phyloP scores from a whole-genome alignment of 2,888 invertebrate genomes.

The Erebia palarica region DNA sequence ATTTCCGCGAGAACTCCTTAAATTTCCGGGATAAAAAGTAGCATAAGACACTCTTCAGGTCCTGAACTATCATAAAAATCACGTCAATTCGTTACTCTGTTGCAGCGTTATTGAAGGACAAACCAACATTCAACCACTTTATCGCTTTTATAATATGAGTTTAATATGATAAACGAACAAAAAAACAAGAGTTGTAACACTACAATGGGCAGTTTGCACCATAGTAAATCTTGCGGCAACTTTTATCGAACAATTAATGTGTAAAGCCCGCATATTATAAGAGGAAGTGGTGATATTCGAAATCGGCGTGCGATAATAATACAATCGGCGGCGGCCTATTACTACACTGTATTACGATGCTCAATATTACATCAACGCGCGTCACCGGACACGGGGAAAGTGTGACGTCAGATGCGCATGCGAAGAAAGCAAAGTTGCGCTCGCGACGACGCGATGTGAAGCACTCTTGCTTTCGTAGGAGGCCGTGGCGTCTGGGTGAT shows the following conservation, averaged over 20 bases:
- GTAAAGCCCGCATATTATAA: constrained; percentile 37
- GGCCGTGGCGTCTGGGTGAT: constrained; percentile 73
- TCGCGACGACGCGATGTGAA: constrained; percentile 71
- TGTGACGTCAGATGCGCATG: constrained; percentile 72
- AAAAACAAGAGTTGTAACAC: no score
- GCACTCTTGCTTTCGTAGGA: constrained; percentile 73
- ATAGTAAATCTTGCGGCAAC: neutral
- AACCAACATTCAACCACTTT: no score
- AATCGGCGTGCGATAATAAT: constrained; percentile 42
- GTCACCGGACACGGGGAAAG: constrained; percentile 74
- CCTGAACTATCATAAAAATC: no score
- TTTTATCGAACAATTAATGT: neutral
- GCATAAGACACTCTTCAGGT: no score
- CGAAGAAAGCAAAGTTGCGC: constrained; percentile 78
- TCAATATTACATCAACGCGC: constrained; percentile 73
- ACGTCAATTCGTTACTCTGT: no score
- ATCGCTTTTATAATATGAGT: no score
- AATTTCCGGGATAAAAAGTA: no score
- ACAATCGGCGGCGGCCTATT: constrained; percentile 49
- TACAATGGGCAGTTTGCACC: no score
- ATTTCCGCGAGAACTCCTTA: no score
- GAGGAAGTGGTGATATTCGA: constrained; percentile 33
- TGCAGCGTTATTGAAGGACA: no score
- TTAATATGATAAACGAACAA: no score
- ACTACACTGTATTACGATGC: constrained; percentile 60